A percentile compares a stretch with the other conserved stretches of the same genome.
These are phyloP conservation scores for Rhynchonycteris naso DNA, from an alignment of 2,797 vertebrate species.

Conservation along the genomic window DNA sequence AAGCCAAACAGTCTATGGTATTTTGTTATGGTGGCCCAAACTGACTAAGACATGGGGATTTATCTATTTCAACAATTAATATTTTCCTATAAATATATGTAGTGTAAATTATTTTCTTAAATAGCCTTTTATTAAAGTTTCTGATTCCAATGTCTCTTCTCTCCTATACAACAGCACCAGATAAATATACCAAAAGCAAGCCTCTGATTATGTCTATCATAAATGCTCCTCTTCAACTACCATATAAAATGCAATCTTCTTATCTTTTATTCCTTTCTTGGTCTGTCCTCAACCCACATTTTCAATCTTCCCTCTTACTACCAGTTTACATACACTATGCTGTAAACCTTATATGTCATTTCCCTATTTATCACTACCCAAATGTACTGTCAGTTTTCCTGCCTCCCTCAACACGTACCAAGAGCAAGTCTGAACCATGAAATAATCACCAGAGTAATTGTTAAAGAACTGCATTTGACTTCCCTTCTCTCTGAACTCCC, in stretches of 20 bases:
- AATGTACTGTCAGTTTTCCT: neutral
- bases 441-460: neutral
- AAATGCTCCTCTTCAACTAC: neutral
- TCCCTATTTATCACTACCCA: neutral
- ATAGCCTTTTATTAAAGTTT: neutral
- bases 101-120: constrained; percentile 4
- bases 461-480: neutral
- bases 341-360: neutral
- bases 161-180: neutral
- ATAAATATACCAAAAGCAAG: constrained; percentile 43
- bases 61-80: neutral
- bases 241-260: constrained; percentile 23
- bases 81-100: neutral
- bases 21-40: neutral
- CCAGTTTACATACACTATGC: neutral
- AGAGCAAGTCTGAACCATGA: neutral
- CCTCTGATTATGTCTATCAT: neutral
- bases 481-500: neutral
- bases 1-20: neutral
- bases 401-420: neutral
- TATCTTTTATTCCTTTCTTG: neutral
- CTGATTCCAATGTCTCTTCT: neutral
- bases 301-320: neutral
- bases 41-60: neutral
- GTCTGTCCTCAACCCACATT: neutral